Evolutionary conservation across 1,140 invertebrate genomes (phyloP).

Genomic region (Helicoverpa armigera): DNA sequence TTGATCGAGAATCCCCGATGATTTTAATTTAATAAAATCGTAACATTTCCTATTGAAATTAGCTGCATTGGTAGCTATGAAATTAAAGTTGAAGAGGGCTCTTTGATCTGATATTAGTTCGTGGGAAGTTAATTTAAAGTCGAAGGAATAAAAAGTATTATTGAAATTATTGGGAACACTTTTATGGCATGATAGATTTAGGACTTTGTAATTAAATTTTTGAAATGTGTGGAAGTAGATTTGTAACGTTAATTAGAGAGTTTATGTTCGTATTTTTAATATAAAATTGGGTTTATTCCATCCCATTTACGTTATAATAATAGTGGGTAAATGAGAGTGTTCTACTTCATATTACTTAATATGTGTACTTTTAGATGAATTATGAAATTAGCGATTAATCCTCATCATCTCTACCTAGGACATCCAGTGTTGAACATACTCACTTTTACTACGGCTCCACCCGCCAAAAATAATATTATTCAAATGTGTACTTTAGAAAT

Average conservation of each 20-base stretch:
- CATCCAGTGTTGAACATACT: too few relatives aligned
- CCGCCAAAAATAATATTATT: too few relatives aligned
- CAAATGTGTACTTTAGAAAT: too few relatives aligned
- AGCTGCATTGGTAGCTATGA: constrained; percentile 59
- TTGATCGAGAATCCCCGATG: constrained; percentile 72
- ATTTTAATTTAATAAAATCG: constrained; percentile 75
- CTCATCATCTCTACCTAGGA: too few relatives aligned
- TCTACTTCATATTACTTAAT: too few relatives aligned
- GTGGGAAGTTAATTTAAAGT: constrained; percentile 52
- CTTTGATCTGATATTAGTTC: constrained; percentile 61
- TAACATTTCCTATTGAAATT: constrained; percentile 46
- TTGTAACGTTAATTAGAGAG: neutral
- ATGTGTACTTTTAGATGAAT: too few relatives aligned
- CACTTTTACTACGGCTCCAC: too few relatives aligned
- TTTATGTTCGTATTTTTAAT: neutral
- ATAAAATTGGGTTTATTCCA: too few relatives aligned
- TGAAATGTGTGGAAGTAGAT: neutral
- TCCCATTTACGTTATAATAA: too few relatives aligned
- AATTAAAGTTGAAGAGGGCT: constrained; percentile 58
- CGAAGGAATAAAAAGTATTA: constrained; percentile 45
- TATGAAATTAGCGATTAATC: too few relatives aligned
- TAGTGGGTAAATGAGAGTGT: too few relatives aligned
- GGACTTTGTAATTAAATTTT: neutral
- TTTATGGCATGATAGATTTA: neutral
- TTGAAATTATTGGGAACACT: constrained; percentile 32